These are phyloP conservation scores for Homarus gammarus DNA, from an alignment of 2,888 invertebrate species.

Conservation along the genomic window DNA sequence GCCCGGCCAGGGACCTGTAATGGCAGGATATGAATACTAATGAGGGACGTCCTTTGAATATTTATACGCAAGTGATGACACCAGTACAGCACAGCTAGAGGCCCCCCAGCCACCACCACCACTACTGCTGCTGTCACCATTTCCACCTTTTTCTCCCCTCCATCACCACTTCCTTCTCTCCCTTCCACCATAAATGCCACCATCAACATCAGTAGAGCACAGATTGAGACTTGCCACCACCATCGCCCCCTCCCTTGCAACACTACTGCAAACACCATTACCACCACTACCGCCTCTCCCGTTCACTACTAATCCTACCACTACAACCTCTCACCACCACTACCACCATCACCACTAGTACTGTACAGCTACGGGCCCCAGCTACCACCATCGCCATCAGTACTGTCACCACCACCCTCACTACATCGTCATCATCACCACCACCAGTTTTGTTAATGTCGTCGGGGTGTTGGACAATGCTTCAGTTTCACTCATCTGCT, in stretches of 20 bases:
- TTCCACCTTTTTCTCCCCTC: not conserved
- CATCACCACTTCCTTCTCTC: not conserved
- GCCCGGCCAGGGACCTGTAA: slow-evolving; percentile 19
- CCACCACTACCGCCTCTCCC: not conserved
- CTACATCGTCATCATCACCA: not conserved
- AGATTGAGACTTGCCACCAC: no score
- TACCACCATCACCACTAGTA: slow-evolving; percentile 1
- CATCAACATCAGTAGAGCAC: not conserved
- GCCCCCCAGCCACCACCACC: not conserved
- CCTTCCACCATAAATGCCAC: not conserved
- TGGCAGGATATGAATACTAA: slow-evolving; percentile 35
- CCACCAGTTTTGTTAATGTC: slow-evolving; percentile 5
- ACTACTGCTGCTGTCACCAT: not conserved
- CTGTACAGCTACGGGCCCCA: no score
- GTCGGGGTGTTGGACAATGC: not conserved
- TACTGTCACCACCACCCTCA: slow-evolving; percentile 11
- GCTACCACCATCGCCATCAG: not conserved
- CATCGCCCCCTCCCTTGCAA: no score
- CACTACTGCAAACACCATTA: not conserved
- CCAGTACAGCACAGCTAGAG: not conserved
- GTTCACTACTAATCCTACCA: not conserved
- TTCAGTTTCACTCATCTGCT: not conserved
- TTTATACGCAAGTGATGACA: slow-evolving; percentile 25
- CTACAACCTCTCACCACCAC: not conserved
- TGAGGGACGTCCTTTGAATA: slow-evolving; percentile 32